Evolutionary conservation across 2,888 invertebrate species (phyloP), one percentile per base, ranked within the genome.

Genomic region (Dynastes hyllus): DNA sequence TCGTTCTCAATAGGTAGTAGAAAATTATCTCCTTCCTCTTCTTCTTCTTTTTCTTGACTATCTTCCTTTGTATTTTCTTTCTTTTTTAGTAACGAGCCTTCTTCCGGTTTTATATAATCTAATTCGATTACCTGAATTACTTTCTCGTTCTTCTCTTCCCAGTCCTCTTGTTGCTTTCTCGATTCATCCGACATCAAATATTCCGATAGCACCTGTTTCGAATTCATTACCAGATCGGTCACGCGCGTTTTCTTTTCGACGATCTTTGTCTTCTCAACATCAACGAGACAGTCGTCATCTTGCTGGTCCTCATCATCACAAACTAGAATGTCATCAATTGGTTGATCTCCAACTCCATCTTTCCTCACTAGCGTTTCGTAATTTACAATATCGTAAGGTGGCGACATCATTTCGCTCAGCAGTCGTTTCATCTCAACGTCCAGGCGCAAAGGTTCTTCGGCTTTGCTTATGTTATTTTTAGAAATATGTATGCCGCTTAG

Each of bases 221-320:
- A 89, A 82, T 88, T 88, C 83, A 86, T 88, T 11, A 88, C 87
- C 45, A 89, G 81, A 82, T 88, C 88, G 2, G 88, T 88, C 8
- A 89, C 83, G 11, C 89, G 84, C 9, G 85, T 87, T 88, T 90
- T 88, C 89, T 92, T 85, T 40, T 90, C 90, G 61, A 91, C 88
- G 27, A 88, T 86, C 27, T 87, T 89, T 77, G 88, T 88, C 58
- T 82, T 80, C 50, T 89, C 84, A 2, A 90, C 84, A 2, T 89
- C 83, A 2, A 85, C 83, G 3, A 88, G 86, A 0, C 90, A 88
- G 13, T 85, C 86, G 63, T 85, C 83, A 75, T 90, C 90, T 32
- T 85, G 80, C 11, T 85, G 78, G 81, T 90, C 90, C 2, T 89
- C 87, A 78, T 90, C 90, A 2, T 76, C 76, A n/a, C 40, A n/a